Base-by-base conservation (phyloP, 1,140 invertebrate genomes). In the Ips typographus region DNA sequence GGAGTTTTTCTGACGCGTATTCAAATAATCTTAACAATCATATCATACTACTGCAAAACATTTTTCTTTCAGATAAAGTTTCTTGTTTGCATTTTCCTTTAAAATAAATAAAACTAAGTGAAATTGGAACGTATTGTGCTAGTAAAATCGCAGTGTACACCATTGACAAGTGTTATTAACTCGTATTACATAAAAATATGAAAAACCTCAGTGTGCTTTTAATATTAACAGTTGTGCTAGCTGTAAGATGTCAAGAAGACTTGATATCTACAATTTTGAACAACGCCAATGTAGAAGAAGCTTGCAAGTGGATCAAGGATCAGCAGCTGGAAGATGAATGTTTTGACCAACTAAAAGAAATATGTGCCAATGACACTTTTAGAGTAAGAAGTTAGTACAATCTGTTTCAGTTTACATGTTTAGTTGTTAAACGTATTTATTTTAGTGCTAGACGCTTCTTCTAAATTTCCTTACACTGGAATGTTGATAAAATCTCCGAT, bases 401-500 rank as follows among this genome's bases (percentile, higher is more conserved):
- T 22, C 40, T 8, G 8, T 64, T 39, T 39, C 4, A 53, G 5
- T 39, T 6, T 6, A 39, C 49, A n/a, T 3, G 40, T 39, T 56
- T 40, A 42, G 6, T 59, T 49, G 2, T 62, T 2, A 49, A 4
- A 38, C 6, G 36, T 49, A n/a, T 64, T 40, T 55, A 40, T 68
- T 65, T 49, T 71, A 75, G 74, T 75, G 74, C 5, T 68, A 8
- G 74, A 75, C 67, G 65, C 74, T 38, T 70, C 43, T 5, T 65
- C 68, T 2, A 74, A 72, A 58, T 60, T 68, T 65, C 74, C 74
- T n/a, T 71, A 73, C 38, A 52, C 70, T 41, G 72, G 72, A 40
- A 56, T 74, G 40, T 49, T 68, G 1, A 42, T 57, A 8, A 67
- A 61, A 40, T 62, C 61, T 36, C 43, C 49, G 42, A 4, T 65